Evolutionary conservation across 2,113 vertebrate genomes (phyloP), one percentile per base, ranked within the genome.

Genomic region (Nansenia antarctica): DNA sequence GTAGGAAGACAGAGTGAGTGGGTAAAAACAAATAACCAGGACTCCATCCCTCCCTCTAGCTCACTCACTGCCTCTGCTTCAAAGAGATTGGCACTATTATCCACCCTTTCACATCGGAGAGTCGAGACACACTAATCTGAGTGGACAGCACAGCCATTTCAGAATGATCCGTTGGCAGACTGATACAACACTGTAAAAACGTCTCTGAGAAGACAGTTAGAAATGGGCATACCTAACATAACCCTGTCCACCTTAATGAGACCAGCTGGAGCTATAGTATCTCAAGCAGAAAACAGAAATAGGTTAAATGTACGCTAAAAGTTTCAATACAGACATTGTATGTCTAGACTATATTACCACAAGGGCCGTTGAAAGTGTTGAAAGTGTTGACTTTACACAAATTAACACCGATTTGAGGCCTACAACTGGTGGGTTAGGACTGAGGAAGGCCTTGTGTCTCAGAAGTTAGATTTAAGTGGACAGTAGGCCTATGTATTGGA

Each of bases 81-180:
- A 42, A 42, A 18, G 39, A 42, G 14, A 6, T 18, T 42, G 18
- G 39, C 12, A 11, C 12, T 42, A 42, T 18, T 18, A 42, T 42
- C 39, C 39, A 42, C 18, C 39, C 12, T 49, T 49, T 49, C 45
- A 22, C 45, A n/a, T 8, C 3, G n/a, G 9, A 7, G 45, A 49
- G 15, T n/a, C 18, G 18, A 47, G 20, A 47, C n/a, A 47, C 45
- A 22, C 45, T 49, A 4, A 49, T 42, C 39, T 49, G n/a, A 49
- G n/a, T 2, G n/a, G n/a, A 20, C 34, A 57, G 26, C 7, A 3
- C 78, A 79, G 79, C 68, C 74, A 71, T 45, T 37, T 60, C 57
- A 7, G 61, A 74, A 76, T 47, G 35, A 72, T 72, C 60, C 57
- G 70, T 72, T 35, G 14, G 6, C 3, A 12, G 1, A 47, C 42